Evolutionary conservation across 2,888 invertebrate genomes (phyloP).

Genomic region (Resseliella maxima): DNA sequence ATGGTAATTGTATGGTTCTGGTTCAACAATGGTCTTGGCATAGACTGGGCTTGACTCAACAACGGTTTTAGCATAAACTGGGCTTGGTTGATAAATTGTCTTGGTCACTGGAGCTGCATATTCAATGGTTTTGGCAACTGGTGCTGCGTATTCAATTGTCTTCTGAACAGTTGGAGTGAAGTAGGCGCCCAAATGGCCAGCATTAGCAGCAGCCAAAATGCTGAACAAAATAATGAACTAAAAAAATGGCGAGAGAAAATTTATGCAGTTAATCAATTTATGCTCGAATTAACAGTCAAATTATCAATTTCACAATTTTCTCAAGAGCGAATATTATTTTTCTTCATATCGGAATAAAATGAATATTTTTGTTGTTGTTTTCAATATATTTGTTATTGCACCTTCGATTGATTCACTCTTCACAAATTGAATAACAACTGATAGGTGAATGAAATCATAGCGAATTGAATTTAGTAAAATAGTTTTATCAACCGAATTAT

Average conservation of each 20-base stretch:
- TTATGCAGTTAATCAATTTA: background rate
- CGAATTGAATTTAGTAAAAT: background rate
- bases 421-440: background rate
- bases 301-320: slow-evolving; percentile 57
- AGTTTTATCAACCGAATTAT: background rate
- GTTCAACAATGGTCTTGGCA: slow-evolving; percentile 61
- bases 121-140: background rate
- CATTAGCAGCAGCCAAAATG: slow-evolving; percentile 38
- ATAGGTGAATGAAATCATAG: slow-evolving; percentile 4
- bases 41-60: background rate
- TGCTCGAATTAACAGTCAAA: no score
- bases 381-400: background rate
- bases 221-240: slow-evolving; percentile 38
- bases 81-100: background rate
- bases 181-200: background rate
- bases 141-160: background rate
- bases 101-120: slow-evolving; percentile 32
- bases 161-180: background rate
- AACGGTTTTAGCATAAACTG: background rate
- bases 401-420: slow-evolving; percentile 23
- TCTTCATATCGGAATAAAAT: slow-evolving; percentile 20
- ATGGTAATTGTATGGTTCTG: slow-evolving; percentile 62
- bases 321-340: background rate
- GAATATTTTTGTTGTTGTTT: background rate
- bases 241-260: background rate